Evolutionary conservation across 2,888 invertebrate genomes (phyloP).

Genomic region (Limenitis camilla): DNA sequence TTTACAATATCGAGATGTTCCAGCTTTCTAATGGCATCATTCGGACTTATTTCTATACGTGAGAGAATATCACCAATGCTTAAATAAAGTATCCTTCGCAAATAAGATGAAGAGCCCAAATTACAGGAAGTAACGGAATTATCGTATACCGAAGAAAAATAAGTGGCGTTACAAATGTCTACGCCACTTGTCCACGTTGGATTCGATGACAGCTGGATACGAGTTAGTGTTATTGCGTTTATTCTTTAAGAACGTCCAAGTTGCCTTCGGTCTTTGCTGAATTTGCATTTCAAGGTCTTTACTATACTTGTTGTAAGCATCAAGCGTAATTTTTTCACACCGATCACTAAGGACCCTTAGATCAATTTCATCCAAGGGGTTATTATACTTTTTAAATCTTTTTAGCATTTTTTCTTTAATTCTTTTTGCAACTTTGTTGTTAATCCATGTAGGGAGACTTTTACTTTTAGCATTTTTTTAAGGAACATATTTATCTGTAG

Average conservation of each 20-base stretch:
- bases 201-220: not conserved
- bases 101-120: not conserved
- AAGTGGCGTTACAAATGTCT: no score
- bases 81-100: not conserved
- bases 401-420: no score
- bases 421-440: no score
- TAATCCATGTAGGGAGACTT: no score
- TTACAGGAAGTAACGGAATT: no score
- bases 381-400: not conserved
- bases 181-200: no score
- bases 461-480: no score
- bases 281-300: not conserved
- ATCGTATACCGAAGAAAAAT: no score
- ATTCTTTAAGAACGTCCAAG: not conserved
- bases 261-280: not conserved
- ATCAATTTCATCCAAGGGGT: not conserved
- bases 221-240: not conserved
- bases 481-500: no score
- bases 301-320: constrained; percentile 1
- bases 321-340: not conserved
- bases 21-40: not conserved
- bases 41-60: not conserved
- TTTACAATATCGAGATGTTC: not conserved
- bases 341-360: not conserved
- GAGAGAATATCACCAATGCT: not conserved